Evolutionary conservation across 2,888 invertebrate species (phyloP), one percentile per base, ranked within the genome.

Genomic region (Drymonia ruficornis): DNA sequence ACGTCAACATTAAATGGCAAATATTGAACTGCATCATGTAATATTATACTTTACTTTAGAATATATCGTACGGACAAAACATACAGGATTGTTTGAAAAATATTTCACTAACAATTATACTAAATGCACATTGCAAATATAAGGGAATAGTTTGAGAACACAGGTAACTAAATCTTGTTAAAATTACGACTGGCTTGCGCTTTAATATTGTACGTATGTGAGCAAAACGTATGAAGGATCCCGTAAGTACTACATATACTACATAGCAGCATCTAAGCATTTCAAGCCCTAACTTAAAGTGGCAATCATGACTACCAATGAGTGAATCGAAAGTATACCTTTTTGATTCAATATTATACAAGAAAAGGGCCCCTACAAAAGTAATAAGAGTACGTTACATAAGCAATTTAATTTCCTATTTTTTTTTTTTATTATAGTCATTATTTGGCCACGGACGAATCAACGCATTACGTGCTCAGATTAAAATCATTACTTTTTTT

Each of bases 221-320:
- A 73, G 72, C 67, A 73, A 67, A 65, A 55, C 53, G 52, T 53
- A 54, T 44, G 55, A 63, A 62, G 54, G 61, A 43, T 67, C 53
- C 64, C 61, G 61, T 52, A 53, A 64, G 52, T 59, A 61, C 49
- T 49, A 49, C 15, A 28, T 13, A 49, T 52, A 55, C n/a, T n/a
- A n/a, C n/a, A n/a, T n/a, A n/a, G n/a, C 45, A 31, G 50, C 16
- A 50, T 51, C 2, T 42, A 18, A 42, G 42, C n/a, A n/a, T n/a
- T n/a, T n/a, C n/a, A n/a, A n/a, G n/a, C n/a, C n/a, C n/a, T n/a
- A n/a, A n/a, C n/a, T n/a, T n/a, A n/a, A n/a, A 1, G n/a, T 8
- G 18, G 2, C 38, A 13, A 36, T 3, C 36, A 11, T n/a, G 13
- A 36, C n/a, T 36, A 9, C 11, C 31, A 11, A 1, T 11, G 31